Evolutionary conservation across 2,113 vertebrate species (phyloP), one percentile per base, ranked within the genome.

Genomic region (Erpornis zantholeuca): DNA sequence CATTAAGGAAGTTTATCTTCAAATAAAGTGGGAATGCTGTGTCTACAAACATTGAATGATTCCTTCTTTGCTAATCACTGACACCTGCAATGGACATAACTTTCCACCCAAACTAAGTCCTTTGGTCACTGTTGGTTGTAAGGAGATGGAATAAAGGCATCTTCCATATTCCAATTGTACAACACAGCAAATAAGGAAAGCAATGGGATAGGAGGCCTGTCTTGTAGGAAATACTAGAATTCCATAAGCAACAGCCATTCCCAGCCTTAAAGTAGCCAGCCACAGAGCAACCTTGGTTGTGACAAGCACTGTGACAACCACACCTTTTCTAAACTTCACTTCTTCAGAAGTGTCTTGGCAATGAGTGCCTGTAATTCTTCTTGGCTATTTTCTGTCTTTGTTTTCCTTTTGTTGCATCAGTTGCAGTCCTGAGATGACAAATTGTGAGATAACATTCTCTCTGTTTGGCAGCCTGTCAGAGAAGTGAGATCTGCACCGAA

Each of bases 71-170:
- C 92, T 96, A 79, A 96, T 96, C 82, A 47, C 87, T 5, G 25
- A 69, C 91, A 95, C 88, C 96, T 97, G 91, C 92, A 80, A 28
- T n/a, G 54, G 44, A 88, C 89, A 94, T 68, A 81, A 4, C 68
- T 88, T 86, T 53, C 82, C 44, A 11, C 64, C 52, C 45, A 84
- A 93, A 86, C 47, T 2, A 57, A 82, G 76, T 78, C 27, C 81
- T 96, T 93, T 71, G 15, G 84, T 82, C 73, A 49, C 22, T 78
- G 80, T 56, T 25, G 22, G 33, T 73, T 86, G 63, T 49, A 82
- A 92, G 60, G 72, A 50, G 52, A 47, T 47, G 33, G 85, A 95
- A 85, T 65, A 63, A 93, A 82, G 0, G 3, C 45, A 56, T 65
- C 64, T 80, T 80, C 87, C 15, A 28, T 16, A 29, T 10, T 49